phyloP scores from a whole-genome alignment of 1,140 invertebrate species.

The Copidosoma floridanum region DNA sequence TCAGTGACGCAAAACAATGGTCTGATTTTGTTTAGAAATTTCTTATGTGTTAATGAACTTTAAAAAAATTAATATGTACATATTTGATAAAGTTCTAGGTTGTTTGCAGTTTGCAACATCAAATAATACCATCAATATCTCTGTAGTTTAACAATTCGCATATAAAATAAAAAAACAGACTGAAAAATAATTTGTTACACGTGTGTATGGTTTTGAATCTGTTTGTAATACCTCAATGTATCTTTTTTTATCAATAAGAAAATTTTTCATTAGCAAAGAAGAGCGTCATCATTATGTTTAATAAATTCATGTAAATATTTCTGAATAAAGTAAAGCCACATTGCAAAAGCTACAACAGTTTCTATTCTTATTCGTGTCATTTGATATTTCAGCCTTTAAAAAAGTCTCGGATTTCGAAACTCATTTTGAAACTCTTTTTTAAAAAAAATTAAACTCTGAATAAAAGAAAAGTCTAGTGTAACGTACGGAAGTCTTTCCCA shows the following conservation, averaged over 20 bases:
- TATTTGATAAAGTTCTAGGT: constrained; percentile 20
- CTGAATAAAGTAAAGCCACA: not conserved
- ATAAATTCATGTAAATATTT: not conserved
- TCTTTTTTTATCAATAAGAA: constrained; percentile 10
- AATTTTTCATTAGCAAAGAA: not conserved
- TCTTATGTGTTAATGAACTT: constrained; percentile 3
- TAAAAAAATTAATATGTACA: constrained; percentile 25
- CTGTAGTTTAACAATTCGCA: constrained; percentile 13
- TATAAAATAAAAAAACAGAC: constrained; percentile 20
- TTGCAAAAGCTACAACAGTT: no score
- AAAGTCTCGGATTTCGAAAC: constrained; percentile 5
- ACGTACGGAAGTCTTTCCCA: no score
- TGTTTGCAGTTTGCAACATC: constrained; percentile 9
- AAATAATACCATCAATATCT: constrained; percentile 11
- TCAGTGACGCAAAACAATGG: no score
- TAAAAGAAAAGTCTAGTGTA: no score
- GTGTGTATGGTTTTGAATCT: constrained; percentile 24
- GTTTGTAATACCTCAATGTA: constrained; percentile 19
- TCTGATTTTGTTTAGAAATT: no score
- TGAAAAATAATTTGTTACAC: constrained; percentile 23
- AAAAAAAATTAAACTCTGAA: not conserved
- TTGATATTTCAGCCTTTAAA: not conserved
- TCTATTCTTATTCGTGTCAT: constrained; percentile 1
- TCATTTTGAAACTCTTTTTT: constrained; percentile 9
- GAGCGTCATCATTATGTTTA: not conserved